These are phyloP conservation scores for Daktulosphaira vitifoliae DNA, from an alignment of 1,140 invertebrate genomes.

Conservation along the genomic window DNA sequence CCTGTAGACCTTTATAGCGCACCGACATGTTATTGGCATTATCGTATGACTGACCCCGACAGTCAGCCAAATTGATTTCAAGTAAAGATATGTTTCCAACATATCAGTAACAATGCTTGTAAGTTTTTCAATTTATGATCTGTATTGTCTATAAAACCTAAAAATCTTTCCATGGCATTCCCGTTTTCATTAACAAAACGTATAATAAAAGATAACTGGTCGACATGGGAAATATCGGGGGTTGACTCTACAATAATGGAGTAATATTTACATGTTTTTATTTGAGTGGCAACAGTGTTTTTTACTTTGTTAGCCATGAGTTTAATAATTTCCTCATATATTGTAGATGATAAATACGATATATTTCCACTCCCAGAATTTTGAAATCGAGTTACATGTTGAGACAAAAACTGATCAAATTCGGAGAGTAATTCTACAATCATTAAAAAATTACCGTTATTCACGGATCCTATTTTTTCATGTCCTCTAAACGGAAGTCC, in stretches of 20 bases:
- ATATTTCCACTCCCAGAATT: constrained; percentile 41
- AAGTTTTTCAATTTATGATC: constrained; percentile 32
- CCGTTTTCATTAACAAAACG: constrained; percentile 33
- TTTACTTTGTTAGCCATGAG: constrained; percentile 38
- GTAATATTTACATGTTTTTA: constrained; percentile 3
- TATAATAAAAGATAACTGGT: constrained; percentile 29
- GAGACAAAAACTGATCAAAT: constrained; percentile 43
- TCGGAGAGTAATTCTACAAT: constrained; percentile 39
- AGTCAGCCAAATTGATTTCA: constrained; percentile 16
- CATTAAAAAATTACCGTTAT: constrained; percentile 9
- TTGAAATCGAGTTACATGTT: constrained; percentile 40
- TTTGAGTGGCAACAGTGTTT: background rate
- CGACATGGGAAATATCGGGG: constrained; percentile 9
- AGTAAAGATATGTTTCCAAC: constrained; percentile 8
- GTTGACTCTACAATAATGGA: constrained; percentile 10
- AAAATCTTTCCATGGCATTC: constrained; percentile 16
- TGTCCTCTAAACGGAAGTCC: background rate
- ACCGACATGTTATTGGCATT: constrained; percentile 36
- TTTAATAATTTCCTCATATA: constrained; percentile 42
- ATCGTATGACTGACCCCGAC: constrained; percentile 38
- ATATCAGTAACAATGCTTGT: background rate
- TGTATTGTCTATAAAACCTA: constrained; percentile 9
- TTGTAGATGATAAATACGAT: constrained; percentile 42
- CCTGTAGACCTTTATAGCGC: constrained; percentile 17
- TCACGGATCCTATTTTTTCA: background rate